These are phyloP conservation scores for Frankliniella fusca DNA, from an alignment of 2,888 invertebrate species.

Conservation along the genomic window DNA sequence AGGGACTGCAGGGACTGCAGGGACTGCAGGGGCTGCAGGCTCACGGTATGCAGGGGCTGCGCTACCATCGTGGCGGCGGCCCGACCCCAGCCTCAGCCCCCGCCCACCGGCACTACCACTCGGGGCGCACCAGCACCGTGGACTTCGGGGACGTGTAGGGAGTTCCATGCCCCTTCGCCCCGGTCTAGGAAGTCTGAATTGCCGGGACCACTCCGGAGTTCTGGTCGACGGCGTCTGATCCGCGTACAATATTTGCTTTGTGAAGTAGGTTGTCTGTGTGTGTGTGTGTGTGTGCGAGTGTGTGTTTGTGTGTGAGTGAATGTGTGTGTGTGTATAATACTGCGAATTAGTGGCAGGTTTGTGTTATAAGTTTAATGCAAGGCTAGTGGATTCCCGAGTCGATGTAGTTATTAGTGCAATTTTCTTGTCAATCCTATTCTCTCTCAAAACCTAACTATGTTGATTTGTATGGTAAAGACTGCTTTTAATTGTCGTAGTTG, in stretches of 20 bases:
- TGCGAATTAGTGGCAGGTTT: neutral
- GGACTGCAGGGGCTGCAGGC: neutral
- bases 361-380: neutral
- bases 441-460: neutral
- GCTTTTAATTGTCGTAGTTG: neutral
- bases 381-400: neutral
- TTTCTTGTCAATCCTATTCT: neutral
- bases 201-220: neutral
- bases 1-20: neutral
- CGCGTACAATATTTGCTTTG: neutral
- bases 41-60: neutral
- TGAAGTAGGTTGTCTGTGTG: neutral
- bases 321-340: neutral
- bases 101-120: conserved; percentile 38
- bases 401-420: neutral
- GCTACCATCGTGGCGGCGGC: neutral
- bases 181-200: neutral
- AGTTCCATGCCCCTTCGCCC: neutral
- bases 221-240: neutral
- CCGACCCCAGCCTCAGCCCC: conserved; percentile 29
- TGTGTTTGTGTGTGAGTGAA: neutral
- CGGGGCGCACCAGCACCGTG: conserved; percentile 37
- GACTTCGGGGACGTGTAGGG: conserved; percentile 38
- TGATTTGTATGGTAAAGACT: neutral
- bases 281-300: neutral